Conservation (phyloP, 2,888 invertebrate genomes). For the Pachydiplax longipennis region DNA sequence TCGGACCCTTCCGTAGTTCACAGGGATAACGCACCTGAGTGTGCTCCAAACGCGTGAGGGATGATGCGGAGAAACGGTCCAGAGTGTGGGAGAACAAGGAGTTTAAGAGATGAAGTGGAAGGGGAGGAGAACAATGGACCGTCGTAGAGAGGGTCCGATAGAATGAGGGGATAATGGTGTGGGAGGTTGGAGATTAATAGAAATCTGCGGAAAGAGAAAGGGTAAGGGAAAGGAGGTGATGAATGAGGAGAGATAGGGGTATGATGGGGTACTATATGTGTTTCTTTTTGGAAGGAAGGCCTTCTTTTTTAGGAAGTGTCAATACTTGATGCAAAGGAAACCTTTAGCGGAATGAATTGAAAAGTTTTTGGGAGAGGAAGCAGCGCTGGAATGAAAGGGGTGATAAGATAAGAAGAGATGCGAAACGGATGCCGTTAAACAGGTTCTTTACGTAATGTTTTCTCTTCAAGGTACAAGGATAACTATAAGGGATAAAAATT, state of each 20-base stretch:
- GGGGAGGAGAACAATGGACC: not conserved
- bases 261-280: not conserved
- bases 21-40: slow-evolving; percentile 35
- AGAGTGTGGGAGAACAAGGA: not conserved
- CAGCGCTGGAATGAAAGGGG: not conserved
- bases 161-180: not conserved
- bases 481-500: too few species aligned
- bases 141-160: not conserved
- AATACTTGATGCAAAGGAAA: not conserved
- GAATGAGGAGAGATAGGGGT: not conserved
- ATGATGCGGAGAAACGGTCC: not conserved
- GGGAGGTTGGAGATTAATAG: slow-evolving; percentile 12
- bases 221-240: not conserved
- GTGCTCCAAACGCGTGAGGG: slow-evolving; percentile 1
- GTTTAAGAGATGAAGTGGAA: not conserved
- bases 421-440: too few species aligned
- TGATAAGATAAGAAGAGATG: not conserved
- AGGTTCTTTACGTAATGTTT: too few species aligned
- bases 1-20: not conserved
- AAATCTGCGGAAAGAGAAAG: not conserved
- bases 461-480: too few species aligned
- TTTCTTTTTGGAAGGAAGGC: not conserved
- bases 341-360: not conserved
- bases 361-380: not conserved
- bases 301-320: not conserved